These are phyloP conservation scores for Catharus ustulatus DNA, from an alignment of 2,797 vertebrate species.

Conservation along the genomic window DNA sequence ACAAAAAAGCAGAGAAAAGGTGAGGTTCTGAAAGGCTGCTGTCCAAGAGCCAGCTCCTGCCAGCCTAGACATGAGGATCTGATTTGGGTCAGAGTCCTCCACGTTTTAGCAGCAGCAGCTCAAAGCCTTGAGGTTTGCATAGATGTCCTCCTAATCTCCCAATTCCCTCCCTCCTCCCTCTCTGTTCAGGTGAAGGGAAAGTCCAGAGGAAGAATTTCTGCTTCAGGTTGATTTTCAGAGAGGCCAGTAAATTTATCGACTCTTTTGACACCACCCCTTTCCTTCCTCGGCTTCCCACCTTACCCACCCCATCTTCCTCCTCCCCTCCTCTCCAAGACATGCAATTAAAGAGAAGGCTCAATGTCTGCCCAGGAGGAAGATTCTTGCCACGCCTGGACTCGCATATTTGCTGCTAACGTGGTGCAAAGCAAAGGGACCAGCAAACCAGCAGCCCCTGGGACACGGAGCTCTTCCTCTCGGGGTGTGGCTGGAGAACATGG, in stretches of 20 bases:
- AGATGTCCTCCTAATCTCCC: neutral
- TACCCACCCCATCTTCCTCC: neutral
- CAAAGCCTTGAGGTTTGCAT: neutral
- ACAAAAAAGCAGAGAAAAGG: neutral
- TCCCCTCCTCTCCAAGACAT: slow-evolving; percentile 25
- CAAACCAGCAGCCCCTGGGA: slow-evolving; percentile 20
- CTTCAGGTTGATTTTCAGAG: slow-evolving; percentile 67
- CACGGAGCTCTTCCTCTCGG: neutral
- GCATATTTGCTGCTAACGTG: slow-evolving; percentile 30
- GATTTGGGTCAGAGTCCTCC: neutral
- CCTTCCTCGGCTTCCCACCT: neutral
- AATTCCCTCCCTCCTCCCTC: slow-evolving; percentile 37
- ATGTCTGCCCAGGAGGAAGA: slow-evolving; percentile 50
- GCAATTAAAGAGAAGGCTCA: slow-evolving; percentile 43
- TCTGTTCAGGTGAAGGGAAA: slow-evolving; percentile 68
- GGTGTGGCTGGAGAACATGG: slow-evolving; percentile 17
- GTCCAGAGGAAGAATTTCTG: slow-evolving; percentile 65
- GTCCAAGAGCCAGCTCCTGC: neutral
- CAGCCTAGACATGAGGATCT: neutral
- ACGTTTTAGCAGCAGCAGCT: neutral
- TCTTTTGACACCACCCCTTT: slow-evolving; percentile 61
- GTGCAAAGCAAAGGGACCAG: slow-evolving; percentile 51
- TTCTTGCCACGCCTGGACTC: slow-evolving; percentile 34
- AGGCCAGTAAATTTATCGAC: slow-evolving; percentile 67
- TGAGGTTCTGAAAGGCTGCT: neutral